Evolutionary conservation across 2,113 vertebrate genomes (phyloP).

Genomic region (Syngnathus scovelli): DNA sequence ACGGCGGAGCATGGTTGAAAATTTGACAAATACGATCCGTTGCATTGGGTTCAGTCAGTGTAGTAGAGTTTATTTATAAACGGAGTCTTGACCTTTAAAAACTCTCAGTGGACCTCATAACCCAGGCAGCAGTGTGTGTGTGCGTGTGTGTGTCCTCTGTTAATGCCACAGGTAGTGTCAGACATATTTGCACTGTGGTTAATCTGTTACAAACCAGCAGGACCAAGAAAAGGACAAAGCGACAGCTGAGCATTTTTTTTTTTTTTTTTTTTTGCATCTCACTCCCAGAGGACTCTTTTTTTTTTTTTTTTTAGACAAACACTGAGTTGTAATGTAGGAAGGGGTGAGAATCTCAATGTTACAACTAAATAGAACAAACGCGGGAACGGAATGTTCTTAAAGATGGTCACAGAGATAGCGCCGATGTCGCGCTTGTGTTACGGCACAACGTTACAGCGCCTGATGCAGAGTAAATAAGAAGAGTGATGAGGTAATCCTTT

Average conservation of each 20-base stretch:
- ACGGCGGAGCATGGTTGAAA: too few relatives aligned
- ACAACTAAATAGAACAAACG: not conserved
- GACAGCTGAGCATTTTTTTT: slow-evolving; percentile 27
- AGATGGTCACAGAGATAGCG: not conserved
- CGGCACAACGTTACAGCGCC: not conserved
- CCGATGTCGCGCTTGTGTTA: not conserved
- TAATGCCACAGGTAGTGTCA: slow-evolving; percentile 55
- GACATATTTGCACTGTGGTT: slow-evolving; percentile 68
- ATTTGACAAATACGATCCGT: too few relatives aligned
- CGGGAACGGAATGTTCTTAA: not conserved
- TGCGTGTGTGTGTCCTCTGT: slow-evolving; percentile 27
- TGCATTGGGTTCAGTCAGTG: not conserved
- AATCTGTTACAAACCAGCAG: slow-evolving; percentile 63
- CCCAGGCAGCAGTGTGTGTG: slow-evolving; percentile 35
- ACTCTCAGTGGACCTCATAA: slow-evolving; percentile 48
- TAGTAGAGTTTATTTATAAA: slow-evolving; percentile 11
- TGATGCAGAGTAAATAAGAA: not conserved
- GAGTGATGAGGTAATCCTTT: not conserved
- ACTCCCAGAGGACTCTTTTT: slow-evolving; percentile 2
- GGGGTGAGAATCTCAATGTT: not conserved
- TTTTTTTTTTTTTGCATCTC: slow-evolving; percentile 6
- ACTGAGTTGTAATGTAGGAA: not conserved
- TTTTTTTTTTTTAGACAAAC: not conserved
- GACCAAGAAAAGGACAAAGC: slow-evolving; percentile 45
- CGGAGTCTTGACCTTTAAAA: slow-evolving; percentile 34